A percentile compares a stretch with the other conserved stretches of the same genome.
Conservation (phyloP, 2,797 vertebrate genomes). For the Tarsius wallacei region DNA sequence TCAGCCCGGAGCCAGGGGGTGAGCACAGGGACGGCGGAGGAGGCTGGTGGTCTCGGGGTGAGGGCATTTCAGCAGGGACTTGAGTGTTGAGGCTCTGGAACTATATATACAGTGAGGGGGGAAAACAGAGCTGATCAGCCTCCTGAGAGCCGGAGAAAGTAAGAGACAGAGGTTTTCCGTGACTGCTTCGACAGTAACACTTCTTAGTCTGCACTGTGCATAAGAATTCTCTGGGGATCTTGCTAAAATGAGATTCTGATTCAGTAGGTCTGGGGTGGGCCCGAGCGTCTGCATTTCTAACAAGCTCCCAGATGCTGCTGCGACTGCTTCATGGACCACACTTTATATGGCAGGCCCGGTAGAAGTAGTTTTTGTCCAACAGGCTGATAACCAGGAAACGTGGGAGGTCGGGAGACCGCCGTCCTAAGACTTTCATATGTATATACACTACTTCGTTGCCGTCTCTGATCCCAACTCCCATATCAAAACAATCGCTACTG, state of each 20-base stretch:
- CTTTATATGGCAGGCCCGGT: background rate
- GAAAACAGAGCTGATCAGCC: background rate
- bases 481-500: background rate
- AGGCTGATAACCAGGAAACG: constrained; percentile 37
- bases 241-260: constrained; percentile 69
- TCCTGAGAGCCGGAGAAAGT: background rate
- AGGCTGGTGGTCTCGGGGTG: background rate
- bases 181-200: constrained; percentile 41
- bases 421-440: background rate
- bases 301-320: background rate
- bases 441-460: background rate
- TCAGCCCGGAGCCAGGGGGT: background rate
- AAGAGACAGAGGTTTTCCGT: constrained; percentile 26
- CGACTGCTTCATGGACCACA: background rate
- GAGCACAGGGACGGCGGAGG: background rate
- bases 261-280: constrained; percentile 62
- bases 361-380: constrained; percentile 14
- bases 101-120: background rate
- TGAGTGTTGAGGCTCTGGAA: background rate
- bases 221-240: constrained; percentile 6
- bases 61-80: background rate
- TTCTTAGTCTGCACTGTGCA: background rate
- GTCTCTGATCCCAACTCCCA: background rate
- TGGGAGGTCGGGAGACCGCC: background rate
- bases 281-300: constrained; percentile 4